Evolutionary conservation across 1,140 invertebrate species (phyloP), one percentile per base, ranked within the genome.

Genomic region (Camponotus floridanus): DNA sequence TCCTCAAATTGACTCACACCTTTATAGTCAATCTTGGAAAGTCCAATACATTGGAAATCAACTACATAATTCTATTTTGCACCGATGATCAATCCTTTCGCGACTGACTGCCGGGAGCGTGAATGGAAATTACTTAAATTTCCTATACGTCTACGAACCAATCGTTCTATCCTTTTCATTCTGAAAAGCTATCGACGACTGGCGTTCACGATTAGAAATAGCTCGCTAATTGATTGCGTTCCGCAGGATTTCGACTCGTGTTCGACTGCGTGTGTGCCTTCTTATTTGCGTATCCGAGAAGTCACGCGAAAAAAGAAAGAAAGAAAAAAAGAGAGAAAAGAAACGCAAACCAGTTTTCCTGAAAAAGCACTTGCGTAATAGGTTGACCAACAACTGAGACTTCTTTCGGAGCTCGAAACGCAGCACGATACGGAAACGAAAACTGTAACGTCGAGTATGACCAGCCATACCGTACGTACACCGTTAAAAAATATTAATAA

Each of bases 401-500:
- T 57, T 59, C 48, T 51, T 57, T 59, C 9, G 15, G 8, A 18
- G 15, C 64, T 76, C 13, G 11, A n/a, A 64, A 61, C 55, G 36
- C n/a, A 65, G 31, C 73, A 78, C 55, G 21, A 18, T 0, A 21
- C 55, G 62, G 26, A 31, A 87, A 89, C 78, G 59, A 88, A 55
- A 48, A 76, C 51, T 39, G 3, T 36, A 21, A 15, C 45, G 31
- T 55, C 85, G 39, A 39, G 67, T 83, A 79, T 73, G 76, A 87
- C 62, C 39, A 73, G 88, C 33, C 26, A 26, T 26, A 57, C 9
- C 21, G 31, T 64, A 51, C 64, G 21, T 85, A n/a, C 21, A 48
- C 74, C 39, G 57, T 57, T 74, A 76, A 83, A 73, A 87, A 90
- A 87, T 87, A 64, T 9, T 90, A 90, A 90, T 90, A 87, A 86